Evolutionary conservation across 2,113 vertebrate genomes (phyloP), one percentile per base, ranked within the genome.

Genomic region (Clinocottus analis): DNA sequence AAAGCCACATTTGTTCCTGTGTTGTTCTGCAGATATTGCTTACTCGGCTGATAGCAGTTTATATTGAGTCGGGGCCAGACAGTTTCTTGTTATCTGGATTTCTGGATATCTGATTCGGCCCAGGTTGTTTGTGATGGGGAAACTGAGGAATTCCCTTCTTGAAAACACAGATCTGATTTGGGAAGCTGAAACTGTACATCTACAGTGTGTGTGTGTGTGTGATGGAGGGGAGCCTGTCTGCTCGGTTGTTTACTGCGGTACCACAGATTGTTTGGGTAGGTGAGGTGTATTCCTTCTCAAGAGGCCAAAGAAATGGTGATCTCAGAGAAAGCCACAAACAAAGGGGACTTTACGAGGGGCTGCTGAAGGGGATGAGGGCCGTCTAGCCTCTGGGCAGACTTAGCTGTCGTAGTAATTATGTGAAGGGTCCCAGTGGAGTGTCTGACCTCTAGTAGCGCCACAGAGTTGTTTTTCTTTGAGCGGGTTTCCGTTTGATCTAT

Each of bases 91-190:
- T 88, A 92, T 91, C 87, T 81, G 56, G 90, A 80, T 89, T 94
- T 89, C 91, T 87, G 79, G 83, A 92, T 90, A 93, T 92, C 55
- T 23, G 77, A 87, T 82, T 91, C 74, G 64, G 61, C 70, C 27
- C 41, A 77, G 73, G 79, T 78, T 87, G 72, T 93, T 90, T 88
- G 85, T 82, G 77, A 85, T 75, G 72, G n/a, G 73, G 66, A 77
- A 87, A 77, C 80, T 62, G 62, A 55, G 79, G 80, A 82, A 82
- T 85, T 89, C 21, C 69, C 51, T 41, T 72, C 31, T 82, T 82
- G 71, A 87, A 79, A 84, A n/a, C 60, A 59, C 29, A 29, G 5
- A 47, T 35, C 77, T 45, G 56, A 79, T 75, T 60, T 75, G 37
- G 58, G 56, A 55, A 79, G 58, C 77, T 41, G 53, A 56, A 84